A percentile compares a stretch with the other conserved stretches of the same genome.
phyloP scores from a whole-genome alignment of 53 echinoderm and acorn worm species.

The Holothuria scabra region DNA sequence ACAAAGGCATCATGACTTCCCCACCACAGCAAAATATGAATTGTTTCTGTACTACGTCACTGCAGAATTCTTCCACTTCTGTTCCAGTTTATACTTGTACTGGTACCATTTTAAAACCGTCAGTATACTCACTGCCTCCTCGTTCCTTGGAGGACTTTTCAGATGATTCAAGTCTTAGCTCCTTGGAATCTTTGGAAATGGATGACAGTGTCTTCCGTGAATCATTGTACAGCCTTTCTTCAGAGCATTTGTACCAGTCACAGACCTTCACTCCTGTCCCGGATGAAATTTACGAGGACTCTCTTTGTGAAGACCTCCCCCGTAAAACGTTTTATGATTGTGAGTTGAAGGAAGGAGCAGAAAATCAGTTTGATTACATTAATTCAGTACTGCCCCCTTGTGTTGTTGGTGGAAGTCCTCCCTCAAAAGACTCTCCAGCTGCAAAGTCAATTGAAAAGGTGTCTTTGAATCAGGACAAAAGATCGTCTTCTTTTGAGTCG shows the following conservation, averaged over 20 bases:
- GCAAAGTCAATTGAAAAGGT: too few relatives aligned
- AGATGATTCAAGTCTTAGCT: neutral
- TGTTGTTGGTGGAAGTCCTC: neutral
- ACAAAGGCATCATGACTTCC: conserved; percentile 45
- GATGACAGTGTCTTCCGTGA: conserved; percentile 48
- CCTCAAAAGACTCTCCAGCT: neutral
- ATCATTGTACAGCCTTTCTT: conserved; percentile 43
- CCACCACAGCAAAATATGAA: neutral
- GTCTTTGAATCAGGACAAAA: neutral
- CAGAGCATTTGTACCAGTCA: conserved; percentile 39
- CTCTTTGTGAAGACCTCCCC: conserved; percentile 24
- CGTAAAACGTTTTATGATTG: neutral
- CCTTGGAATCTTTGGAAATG: conserved; percentile 39
- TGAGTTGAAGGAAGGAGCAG: neutral
- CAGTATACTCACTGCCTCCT: conserved; percentile 58
- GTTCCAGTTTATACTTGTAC: neutral
- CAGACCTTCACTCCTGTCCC: conserved; percentile 38
- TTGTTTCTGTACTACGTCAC: neutral
- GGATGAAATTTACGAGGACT: conserved; percentile 41
- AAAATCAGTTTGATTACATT: neutral
- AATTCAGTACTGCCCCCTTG: conserved; percentile 10
- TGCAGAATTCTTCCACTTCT: neutral
- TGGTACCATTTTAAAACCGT: conserved; percentile 72
- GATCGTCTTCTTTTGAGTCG: neutral
- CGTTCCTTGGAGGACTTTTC: conserved; percentile 40